These are phyloP conservation scores for Synodontis membranacea DNA, from an alignment of 2,113 vertebrate genomes.

Conservation along the genomic window DNA sequence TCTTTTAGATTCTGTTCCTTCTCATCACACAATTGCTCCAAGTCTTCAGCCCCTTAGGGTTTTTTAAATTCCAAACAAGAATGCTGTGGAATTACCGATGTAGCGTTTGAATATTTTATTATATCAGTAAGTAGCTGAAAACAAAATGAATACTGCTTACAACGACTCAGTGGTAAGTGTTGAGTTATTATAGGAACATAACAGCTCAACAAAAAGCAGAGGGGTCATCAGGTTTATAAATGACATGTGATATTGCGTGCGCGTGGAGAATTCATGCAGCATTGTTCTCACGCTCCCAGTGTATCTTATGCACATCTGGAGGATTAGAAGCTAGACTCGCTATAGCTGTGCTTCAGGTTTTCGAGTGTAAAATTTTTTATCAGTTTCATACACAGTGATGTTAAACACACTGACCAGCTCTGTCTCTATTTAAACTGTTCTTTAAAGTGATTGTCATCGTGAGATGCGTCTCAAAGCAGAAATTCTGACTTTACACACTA, in stretches of 20 bases:
- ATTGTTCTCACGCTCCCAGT: background rate
- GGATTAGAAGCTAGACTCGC: background rate
- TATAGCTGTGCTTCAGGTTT: background rate
- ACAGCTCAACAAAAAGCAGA: background rate
- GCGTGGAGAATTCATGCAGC: background rate
- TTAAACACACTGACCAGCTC: background rate
- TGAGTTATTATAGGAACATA: background rate
- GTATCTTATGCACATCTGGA: background rate
- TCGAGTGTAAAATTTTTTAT: too few species aligned
- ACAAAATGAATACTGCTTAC: background rate
- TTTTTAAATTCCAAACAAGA: too few species aligned
- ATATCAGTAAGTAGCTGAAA: background rate
- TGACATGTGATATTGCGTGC: background rate
- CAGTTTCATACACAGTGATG: background rate
- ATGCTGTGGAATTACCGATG: too few species aligned
- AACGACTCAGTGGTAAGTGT: background rate
- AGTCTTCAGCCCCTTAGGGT: background rate
- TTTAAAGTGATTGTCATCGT: background rate
- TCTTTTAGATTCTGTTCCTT: background rate
- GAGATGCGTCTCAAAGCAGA: background rate
- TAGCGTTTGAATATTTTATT: background rate
- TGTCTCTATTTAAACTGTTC: background rate
- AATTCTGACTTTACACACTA: background rate
- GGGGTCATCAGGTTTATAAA: background rate
- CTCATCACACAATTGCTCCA: background rate